Conservation (phyloP, 2,797 vertebrate species). For the Chrysocyon brachyurus region DNA sequence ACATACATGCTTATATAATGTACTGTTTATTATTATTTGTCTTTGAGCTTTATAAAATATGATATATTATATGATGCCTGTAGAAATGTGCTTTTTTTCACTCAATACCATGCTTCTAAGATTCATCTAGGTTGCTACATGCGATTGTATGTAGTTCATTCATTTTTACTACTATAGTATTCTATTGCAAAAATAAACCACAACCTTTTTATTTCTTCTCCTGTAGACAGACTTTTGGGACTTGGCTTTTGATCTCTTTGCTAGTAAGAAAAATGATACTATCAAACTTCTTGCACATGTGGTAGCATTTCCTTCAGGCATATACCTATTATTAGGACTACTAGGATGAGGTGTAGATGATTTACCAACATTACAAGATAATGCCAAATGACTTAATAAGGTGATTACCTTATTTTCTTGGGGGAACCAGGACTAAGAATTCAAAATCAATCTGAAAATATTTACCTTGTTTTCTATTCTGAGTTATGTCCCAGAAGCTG, state of each 20-base stretch:
- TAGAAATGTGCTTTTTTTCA: neutral
- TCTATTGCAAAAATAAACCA: neutral
- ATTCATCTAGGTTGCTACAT: neutral
- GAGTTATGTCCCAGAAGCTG: neutral
- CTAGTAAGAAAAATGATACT: neutral
- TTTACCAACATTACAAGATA: neutral
- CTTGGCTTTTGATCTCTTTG: neutral
- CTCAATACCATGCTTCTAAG: neutral
- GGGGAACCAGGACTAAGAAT: neutral
- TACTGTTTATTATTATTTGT: neutral
- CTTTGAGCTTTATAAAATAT: conserved; percentile 48
- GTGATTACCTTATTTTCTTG: neutral
- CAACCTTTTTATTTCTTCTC: neutral
- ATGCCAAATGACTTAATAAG: neutral
- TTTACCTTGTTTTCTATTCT: conserved; percentile 21
- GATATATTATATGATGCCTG: neutral
- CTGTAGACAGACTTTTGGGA: neutral
- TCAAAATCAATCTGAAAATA: neutral
- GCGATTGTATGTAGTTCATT: neutral
- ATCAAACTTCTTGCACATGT: neutral
- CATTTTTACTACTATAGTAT: neutral
- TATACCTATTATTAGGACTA: neutral
- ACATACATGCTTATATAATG: neutral
- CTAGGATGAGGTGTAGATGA: neutral
- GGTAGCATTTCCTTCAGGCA: neutral